phyloP scores from a whole-genome alignment of 2,797 vertebrate genomes.

The Megalops cyprinoides region DNA sequence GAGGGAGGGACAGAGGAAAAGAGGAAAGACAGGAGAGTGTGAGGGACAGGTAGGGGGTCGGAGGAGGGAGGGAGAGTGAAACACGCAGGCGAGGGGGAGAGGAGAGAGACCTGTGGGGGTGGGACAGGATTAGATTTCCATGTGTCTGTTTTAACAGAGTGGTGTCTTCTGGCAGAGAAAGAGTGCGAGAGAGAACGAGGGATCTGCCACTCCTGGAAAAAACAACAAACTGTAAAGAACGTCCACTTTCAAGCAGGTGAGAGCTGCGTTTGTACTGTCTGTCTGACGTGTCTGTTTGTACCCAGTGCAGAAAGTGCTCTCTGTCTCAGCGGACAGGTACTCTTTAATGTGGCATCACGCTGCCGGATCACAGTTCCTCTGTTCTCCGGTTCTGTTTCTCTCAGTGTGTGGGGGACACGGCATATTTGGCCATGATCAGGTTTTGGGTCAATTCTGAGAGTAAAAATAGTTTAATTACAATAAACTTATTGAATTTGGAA shows the following conservation, averaged over 20 bases:
- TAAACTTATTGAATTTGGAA: too few species aligned
- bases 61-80: slow-evolving; percentile 28
- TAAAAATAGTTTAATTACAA: too few species aligned
- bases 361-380: too few species aligned
- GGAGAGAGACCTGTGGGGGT: slow-evolving; percentile 43
- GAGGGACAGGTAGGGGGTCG: background rate
- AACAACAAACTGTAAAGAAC: background rate
- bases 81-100: slow-evolving; percentile 25
- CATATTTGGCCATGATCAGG: too few species aligned
- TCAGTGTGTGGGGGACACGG: too few species aligned
- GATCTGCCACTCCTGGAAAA: slow-evolving; percentile 33
- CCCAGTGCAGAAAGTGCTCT: too few species aligned
- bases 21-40: slow-evolving; percentile 23
- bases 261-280: too few species aligned
- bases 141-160: slow-evolving; percentile 35
- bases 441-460: too few species aligned
- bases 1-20: slow-evolving; percentile 39
- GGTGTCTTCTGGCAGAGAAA: slow-evolving; percentile 45
- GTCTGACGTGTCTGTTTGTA: too few species aligned
- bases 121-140: slow-evolving; percentile 37
- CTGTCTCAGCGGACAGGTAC: too few species aligned
- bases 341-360: too few species aligned
- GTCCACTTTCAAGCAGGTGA: slow-evolving; percentile 63
- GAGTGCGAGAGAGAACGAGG: slow-evolving; percentile 10
- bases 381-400: too few species aligned